These are phyloP conservation scores for Stegana nigrithorax DNA, from an alignment of 2,888 invertebrate genomes.

Conservation along the genomic window DNA sequence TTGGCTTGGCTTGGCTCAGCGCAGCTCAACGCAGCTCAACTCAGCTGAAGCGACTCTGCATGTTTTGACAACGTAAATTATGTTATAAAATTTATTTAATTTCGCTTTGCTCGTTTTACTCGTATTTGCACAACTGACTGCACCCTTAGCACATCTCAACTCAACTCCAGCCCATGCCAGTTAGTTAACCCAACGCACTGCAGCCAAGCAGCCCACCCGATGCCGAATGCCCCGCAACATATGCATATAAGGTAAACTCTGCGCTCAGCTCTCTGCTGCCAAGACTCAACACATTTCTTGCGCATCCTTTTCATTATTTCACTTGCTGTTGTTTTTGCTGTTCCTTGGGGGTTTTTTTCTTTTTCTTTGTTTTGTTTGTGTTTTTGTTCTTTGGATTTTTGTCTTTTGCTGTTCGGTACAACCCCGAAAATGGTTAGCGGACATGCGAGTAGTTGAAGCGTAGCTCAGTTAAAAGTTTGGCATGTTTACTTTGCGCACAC, in stretches of 20 bases:
- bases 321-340: background rate
- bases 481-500: slow-evolving; percentile 5
- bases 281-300: slow-evolving; percentile 12
- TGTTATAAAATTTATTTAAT: slow-evolving; percentile 61
- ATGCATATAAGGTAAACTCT: slow-evolving; percentile 6
- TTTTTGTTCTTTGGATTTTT: background rate
- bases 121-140: slow-evolving; percentile 3
- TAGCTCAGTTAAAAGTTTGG: background rate
- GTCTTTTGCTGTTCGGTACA: background rate
- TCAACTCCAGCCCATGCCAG: background rate
- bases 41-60: too few relatives aligned
- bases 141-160: too few relatives aligned
- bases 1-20: too few relatives aligned
- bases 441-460: background rate
- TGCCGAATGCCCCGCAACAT: background rate
- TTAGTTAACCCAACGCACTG: background rate
- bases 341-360: background rate
- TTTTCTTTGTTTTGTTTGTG: background rate
- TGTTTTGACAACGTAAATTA: slow-evolving; percentile 60
- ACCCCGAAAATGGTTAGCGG: background rate
- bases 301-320: slow-evolving; percentile 7
- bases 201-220: too few relatives aligned
- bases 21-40: too few relatives aligned
- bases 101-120: slow-evolving; percentile 43
- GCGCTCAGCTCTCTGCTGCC: background rate